Evolutionary conservation across 2,888 invertebrate species (phyloP).

Genomic region (Flabesymbios commensalis): DNA sequence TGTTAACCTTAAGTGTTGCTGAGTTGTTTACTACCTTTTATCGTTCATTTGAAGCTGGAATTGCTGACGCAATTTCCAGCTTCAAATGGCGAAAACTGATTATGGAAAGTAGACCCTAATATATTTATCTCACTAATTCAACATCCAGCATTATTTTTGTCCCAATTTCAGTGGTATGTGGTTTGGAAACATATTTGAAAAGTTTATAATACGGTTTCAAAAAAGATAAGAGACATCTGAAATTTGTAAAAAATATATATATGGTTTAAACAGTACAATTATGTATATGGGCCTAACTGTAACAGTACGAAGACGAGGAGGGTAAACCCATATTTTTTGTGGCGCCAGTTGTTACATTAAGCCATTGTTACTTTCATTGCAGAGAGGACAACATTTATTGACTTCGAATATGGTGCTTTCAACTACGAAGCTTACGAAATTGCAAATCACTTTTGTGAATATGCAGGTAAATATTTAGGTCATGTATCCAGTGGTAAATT

Average conservation of each 20-base stretch:
- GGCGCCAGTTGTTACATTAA: no score
- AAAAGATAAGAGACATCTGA: no score
- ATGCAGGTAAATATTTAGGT: conserved; percentile 74
- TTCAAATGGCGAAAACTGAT: not conserved
- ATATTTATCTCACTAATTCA: not conserved
- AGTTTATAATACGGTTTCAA: no score
- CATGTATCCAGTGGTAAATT: not conserved
- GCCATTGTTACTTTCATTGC: conserved; percentile 31
- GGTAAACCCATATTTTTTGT: no score
- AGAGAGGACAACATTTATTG: conserved; percentile 84
- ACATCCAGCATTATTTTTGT: not conserved
- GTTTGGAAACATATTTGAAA: no score
- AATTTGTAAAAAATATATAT: no score
- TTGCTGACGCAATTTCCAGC: no score
- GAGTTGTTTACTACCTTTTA: not conserved
- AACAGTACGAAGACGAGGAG: no score
- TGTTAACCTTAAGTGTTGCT: not conserved
- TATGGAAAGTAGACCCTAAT: not conserved
- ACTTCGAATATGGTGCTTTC: conserved; percentile 92
- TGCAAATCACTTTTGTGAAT: conserved; percentile 97
- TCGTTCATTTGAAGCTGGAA: no score
- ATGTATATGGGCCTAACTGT: no score
- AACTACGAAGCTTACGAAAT: conserved; percentile 97
- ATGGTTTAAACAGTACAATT: no score
- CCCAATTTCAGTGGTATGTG: not conserved